Conservation (phyloP, 2,797 vertebrate species). For the Melanotaenia boesemani region DNA sequence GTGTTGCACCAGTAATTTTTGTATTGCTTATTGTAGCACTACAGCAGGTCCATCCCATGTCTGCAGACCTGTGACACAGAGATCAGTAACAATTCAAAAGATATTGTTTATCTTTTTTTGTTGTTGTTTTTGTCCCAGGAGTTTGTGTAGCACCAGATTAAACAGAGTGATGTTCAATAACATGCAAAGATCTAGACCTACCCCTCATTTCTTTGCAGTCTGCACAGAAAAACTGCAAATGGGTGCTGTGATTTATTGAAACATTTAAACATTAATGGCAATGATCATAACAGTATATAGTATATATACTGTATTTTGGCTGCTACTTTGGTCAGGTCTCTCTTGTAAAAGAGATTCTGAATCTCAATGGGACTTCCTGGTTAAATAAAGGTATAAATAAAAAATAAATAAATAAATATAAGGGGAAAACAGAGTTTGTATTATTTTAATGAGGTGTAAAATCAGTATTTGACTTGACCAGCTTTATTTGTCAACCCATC, state of each 20-base stretch:
- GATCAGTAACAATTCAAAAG: neutral
- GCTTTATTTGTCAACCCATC: neutral
- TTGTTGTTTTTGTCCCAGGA: neutral
- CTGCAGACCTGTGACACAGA: neutral
- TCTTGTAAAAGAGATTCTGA: too few species aligned
- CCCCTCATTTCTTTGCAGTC: too few species aligned
- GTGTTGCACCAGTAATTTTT: neutral
- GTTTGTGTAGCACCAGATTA: neutral
- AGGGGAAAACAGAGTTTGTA: neutral
- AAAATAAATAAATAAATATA: too few species aligned
- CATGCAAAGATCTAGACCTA: too few species aligned
- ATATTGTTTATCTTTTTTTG: neutral
- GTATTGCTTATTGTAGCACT: too few species aligned
- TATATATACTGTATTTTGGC: too few species aligned
- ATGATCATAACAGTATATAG: neutral
- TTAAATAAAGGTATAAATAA: too few species aligned
- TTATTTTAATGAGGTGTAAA: neutral
- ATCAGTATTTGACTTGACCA: neutral
- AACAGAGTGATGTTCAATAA: too few species aligned
- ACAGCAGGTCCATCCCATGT: too few species aligned
- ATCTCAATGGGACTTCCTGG: too few species aligned
- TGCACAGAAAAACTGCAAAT: too few species aligned
- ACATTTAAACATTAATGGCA: neutral
- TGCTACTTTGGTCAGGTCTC: too few species aligned
- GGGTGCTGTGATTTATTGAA: neutral